Base-by-base conservation (phyloP, 1,140 invertebrate species). In the Choristoneura fumiferana region DNA sequence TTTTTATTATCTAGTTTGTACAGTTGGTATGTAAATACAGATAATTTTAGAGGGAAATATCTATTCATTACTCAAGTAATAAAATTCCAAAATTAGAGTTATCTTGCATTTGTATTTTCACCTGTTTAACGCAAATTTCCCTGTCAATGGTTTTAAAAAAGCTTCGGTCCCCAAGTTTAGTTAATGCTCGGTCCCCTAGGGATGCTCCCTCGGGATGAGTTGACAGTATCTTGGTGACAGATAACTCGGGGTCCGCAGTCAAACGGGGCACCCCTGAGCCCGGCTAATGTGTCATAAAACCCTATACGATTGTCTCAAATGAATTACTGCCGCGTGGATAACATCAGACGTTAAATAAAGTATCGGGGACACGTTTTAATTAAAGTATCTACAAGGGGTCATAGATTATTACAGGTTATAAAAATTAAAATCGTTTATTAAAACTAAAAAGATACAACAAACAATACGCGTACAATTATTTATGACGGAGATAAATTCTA, bases 201-300 rank as follows among this genome's bases (percentile, higher is more conserved):
- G 73, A 65, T 18, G 49, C 57, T 73, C 74, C 76, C 78, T 52
- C 22, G 61, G 73, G 71, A 77, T 70, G 69, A 74, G 63, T 80
- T 76, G 78, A 78, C 74, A 71, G 66, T 75, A 81, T 79, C 70
- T 74, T 62, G 63, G 68, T 81, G 76, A 80, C 69, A 76, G 74
- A 75, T 73, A 78, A 71, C 71, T 54, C 13, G 60, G 65, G 66
- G 69, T 53, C 49, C 52, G 54, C 65, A 29, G 52, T 36, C 52
- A 53, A 12, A 62, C 61, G n/a, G n/a, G n/a, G 38, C 69, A 63
- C 71, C 59, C 67, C 58, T 43, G 54, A 40, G 55, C 43, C 49
- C 10, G 40, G 49, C 61, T 84, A 84, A 87, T 84, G 84, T 81
- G 84, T 87, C 81, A 83, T 83, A 87, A 87, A 77, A 78, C 78